Evolutionary conservation across 2,888 invertebrate species (phyloP), one percentile per base, ranked within the genome.

Genomic region (Calliphora vomitoria): DNA sequence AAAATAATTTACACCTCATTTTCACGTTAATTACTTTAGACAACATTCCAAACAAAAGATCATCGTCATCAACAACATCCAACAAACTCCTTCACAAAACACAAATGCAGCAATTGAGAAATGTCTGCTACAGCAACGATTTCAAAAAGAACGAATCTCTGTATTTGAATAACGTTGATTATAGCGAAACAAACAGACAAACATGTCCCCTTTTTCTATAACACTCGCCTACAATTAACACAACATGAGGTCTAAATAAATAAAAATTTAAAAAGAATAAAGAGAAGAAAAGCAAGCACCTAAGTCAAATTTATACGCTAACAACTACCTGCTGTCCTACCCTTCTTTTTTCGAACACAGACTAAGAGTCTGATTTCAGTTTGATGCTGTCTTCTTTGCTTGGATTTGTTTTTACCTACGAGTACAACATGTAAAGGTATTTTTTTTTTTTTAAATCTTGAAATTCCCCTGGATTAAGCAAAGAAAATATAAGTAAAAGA

Each of bases 1-100:
- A 50, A n/a, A 15, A 69, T 41, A 84, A 76, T 84, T 87, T 81
- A 84, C 87, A 87, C 76, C 81, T 84, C 84, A 87, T 81, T 84
- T 87, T 74, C 53, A 81, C 31, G 44, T 66, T 76, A 84, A 87
- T 87, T 87, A 68, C 75, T 78, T 75, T 35, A 66, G 76, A 78
- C 58, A 82, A 81, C 60, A 83, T 64, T 64, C 15, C n/a, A 74
- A 62, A 75, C 25, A 75, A 74, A 64, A 72, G 55, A 68, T 60
- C 25, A 75, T 50, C 13, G 13, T 44, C 44, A 44, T 13, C 11
- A 2, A 11, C 11, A 31, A 35, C 55, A 44, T 20, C 55, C 55
- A 55, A 55, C 47, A 64, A n/a, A 35, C 8, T n/a, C 13, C 25
- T 15, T 53, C 13, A 8, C 25, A 68, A 25, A n/a, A 44, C 15